Conservation (phyloP, 2,113 vertebrate genomes). For the Gasterosteus aculeatus region DNA sequence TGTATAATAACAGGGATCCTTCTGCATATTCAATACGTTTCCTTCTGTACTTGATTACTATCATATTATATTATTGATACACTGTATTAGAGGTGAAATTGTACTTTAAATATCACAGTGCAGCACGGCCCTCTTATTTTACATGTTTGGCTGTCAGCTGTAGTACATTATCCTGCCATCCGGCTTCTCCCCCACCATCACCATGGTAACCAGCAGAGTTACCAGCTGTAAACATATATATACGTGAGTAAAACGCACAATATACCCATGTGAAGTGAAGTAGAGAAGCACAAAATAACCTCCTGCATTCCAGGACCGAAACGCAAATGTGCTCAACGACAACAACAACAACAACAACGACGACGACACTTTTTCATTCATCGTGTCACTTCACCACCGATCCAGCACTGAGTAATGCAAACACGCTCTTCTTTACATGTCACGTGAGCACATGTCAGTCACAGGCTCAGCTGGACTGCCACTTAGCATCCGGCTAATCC, state of each 20-base stretch:
- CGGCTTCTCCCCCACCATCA: no score
- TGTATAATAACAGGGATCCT: neutral
- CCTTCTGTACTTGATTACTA: no score
- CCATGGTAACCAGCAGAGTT: neutral
- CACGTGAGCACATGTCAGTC: slow-evolving; percentile 45
- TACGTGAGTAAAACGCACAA: neutral
- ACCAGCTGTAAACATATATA: neutral
- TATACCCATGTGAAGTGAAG: neutral
- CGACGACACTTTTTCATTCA: no score
- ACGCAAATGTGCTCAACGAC: no score
- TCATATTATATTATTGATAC: neutral
- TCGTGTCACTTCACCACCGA: no score
- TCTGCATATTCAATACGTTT: neutral
- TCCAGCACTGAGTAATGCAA: no score
- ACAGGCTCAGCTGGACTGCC: slow-evolving; percentile 56
- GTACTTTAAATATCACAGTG: neutral
- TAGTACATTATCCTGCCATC: no score
- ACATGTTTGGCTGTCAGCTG: no score
- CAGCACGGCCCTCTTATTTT: neutral
- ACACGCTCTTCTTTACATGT: slow-evolving; percentile 8
- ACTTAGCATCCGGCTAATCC: slow-evolving; percentile 57
- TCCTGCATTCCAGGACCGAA: no score
- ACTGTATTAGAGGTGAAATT: neutral
- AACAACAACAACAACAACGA: no score
- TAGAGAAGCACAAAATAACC: neutral